Conservation (phyloP, 2,888 invertebrate species). For the Epinotia nisella region DNA sequence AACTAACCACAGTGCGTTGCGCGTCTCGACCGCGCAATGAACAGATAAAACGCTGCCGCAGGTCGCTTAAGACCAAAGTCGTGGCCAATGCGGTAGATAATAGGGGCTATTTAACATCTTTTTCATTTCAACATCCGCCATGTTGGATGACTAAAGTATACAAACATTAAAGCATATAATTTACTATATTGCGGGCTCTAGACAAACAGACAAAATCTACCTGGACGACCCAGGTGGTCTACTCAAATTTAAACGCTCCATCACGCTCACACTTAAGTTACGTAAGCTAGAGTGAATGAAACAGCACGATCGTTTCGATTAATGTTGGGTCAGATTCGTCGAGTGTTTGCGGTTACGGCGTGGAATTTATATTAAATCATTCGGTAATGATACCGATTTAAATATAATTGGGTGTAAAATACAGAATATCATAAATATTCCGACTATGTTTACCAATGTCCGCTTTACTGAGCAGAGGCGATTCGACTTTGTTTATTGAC, state of each 20-base stretch:
- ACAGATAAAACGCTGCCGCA: too few relatives aligned
- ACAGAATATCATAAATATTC: neutral
- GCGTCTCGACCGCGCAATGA: too few relatives aligned
- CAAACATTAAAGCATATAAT: constrained; percentile 38
- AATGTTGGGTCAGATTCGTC: constrained; percentile 1
- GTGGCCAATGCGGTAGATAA: neutral
- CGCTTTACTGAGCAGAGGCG: neutral
- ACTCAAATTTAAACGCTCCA: neutral
- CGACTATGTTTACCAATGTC: neutral
- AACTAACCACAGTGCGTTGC: too few relatives aligned
- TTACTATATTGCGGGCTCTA: constrained; percentile 38
- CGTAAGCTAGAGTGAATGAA: neutral
- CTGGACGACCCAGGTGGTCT: constrained; percentile 51
- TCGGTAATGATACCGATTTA: neutral
- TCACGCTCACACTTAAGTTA: neutral
- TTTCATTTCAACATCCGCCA: neutral
- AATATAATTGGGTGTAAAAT: constrained; percentile 20
- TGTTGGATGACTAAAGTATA: constrained; percentile 5
- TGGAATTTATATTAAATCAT: constrained; percentile 26
- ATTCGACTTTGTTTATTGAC: neutral
- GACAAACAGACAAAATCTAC: constrained; percentile 51
- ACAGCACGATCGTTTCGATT: constrained; percentile 13
- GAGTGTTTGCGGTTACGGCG: constrained; percentile 10
- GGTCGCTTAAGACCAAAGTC: too few relatives aligned
- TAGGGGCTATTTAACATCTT: neutral